Conservation (phyloP, 1,140 invertebrate species). For the Subanguina moxae region DNA sequence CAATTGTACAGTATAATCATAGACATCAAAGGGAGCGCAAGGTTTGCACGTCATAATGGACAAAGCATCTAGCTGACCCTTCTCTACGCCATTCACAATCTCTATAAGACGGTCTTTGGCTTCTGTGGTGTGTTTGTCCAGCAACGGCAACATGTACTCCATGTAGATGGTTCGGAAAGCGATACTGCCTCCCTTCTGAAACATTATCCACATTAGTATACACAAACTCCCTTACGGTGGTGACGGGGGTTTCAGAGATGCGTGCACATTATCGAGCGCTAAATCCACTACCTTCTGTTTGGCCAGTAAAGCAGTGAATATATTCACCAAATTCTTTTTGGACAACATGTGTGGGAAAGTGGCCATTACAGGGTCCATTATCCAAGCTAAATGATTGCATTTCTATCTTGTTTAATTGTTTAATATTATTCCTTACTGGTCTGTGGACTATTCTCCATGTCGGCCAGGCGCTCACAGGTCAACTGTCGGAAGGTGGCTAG, state of each 20-base stretch:
- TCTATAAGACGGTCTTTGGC: too few relatives aligned
- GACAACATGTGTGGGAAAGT: constrained; percentile 32
- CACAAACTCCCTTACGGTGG: neutral
- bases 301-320: constrained; percentile 26
- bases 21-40: too few relatives aligned
- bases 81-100: too few relatives aligned
- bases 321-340: constrained; percentile 10
- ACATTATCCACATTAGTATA: constrained; percentile 6
- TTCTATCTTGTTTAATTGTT: neutral
- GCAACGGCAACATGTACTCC: constrained; percentile 32
- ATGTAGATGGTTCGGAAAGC: constrained; percentile 30
- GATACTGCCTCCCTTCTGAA: neutral
- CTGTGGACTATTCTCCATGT: constrained; percentile 25
- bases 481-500: constrained; percentile 36
- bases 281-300: constrained; percentile 12
- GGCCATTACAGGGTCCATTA: constrained; percentile 32
- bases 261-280: too few relatives aligned
- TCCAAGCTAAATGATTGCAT: constrained; percentile 17
- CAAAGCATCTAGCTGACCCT: too few relatives aligned
- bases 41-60: too few relatives aligned
- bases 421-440: constrained; percentile 2
- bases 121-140: neutral
- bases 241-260: neutral
- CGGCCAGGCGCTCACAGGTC: constrained; percentile 30
- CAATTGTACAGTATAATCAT: too few relatives aligned